Evolutionary conservation across 2,797 vertebrate genomes (phyloP).

Genomic region (Lycodopsis pacificus): DNA sequence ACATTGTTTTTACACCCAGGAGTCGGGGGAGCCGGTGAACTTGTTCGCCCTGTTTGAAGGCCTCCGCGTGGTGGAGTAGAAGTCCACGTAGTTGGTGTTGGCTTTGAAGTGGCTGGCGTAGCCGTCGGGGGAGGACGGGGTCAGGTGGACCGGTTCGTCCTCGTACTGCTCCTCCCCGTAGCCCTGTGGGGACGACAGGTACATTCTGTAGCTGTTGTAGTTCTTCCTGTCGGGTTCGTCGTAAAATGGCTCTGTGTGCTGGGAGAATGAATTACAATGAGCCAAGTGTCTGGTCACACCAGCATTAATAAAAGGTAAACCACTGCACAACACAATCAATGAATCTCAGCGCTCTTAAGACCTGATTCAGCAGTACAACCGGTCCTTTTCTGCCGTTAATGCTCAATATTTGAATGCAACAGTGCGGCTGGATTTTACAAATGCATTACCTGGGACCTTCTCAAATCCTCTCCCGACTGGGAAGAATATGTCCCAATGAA

Average conservation of each 20-base stretch:
- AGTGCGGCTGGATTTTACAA: neutral
- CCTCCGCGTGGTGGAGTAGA: slow-evolving; percentile 95
- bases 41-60: slow-evolving; percentile 95
- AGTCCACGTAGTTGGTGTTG: slow-evolving; percentile 97
- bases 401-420: too few relatives aligned
- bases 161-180: slow-evolving; percentile 93
- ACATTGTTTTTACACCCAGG: slow-evolving; percentile 92
- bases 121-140: slow-evolving; percentile 88
- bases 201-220: slow-evolving; percentile 93
- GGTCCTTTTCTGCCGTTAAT: too few relatives aligned
- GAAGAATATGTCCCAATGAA: slow-evolving; percentile 98
- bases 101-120: slow-evolving; percentile 92
- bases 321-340: too few relatives aligned
- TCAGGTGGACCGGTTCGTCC: slow-evolving; percentile 91
- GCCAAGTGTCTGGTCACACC: neutral
- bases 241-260: slow-evolving; percentile 94
- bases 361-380: neutral
- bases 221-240: slow-evolving; percentile 92
- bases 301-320: neutral
- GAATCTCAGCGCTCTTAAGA: too few relatives aligned
- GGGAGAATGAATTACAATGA: slow-evolving; percentile 16
- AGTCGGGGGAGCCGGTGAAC: slow-evolving; percentile 97
- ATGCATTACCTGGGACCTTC: slow-evolving; percentile 89
- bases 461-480: slow-evolving; percentile 92
- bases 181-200: slow-evolving; percentile 94